These are phyloP conservation scores for Caenorhabditis auriculariae DNA, from an alignment of 2,888 invertebrate genomes.

Conservation along the genomic window DNA sequence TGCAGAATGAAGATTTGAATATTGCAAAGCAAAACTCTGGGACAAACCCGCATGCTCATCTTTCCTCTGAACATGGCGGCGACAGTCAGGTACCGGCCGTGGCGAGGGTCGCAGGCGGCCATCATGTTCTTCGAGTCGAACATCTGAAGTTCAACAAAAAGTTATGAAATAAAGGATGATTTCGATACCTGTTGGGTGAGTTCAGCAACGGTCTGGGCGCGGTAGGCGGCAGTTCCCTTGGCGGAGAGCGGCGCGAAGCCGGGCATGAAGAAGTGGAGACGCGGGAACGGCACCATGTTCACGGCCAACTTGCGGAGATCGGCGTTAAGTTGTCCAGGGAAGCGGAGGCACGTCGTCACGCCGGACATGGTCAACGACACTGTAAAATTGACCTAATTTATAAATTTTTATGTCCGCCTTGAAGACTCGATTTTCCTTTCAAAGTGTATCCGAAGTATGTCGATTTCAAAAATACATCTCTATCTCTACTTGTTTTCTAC, in stretches of 20 bases:
- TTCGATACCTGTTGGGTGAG: slow-evolving; percentile 67
- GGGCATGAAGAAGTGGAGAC: slow-evolving; percentile 69
- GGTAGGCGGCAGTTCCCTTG: slow-evolving; percentile 70
- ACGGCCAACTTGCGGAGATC: slow-evolving; percentile 77
- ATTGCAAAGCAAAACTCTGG: too few species aligned
- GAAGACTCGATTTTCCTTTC: too few species aligned
- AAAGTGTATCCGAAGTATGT: too few species aligned
- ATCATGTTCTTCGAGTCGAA: slow-evolving; percentile 71
- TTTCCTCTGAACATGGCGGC: slow-evolving; percentile 70
- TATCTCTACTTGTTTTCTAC: too few species aligned
- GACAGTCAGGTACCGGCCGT: slow-evolving; percentile 70
- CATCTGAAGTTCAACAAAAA: slow-evolving; percentile 71
- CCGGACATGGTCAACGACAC: slow-evolving; percentile 69
- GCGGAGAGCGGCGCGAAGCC: slow-evolving; percentile 83
- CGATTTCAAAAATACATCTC: too few species aligned
- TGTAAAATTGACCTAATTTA: too few species aligned
- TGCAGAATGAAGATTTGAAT: too few species aligned
- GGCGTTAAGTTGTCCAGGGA: slow-evolving; percentile 74
- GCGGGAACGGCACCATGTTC: slow-evolving; percentile 90
- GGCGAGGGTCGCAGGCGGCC: slow-evolving; percentile 68
- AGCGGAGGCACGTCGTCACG: slow-evolving; percentile 73
- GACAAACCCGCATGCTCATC: slow-evolving; percentile 70
- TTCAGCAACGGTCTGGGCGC: slow-evolving; percentile 75
- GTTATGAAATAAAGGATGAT: neutral
- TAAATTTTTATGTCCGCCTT: too few species aligned